phyloP scores from a whole-genome alignment of 2,888 invertebrate species.

The Drosophila pseudotalamancana region DNA sequence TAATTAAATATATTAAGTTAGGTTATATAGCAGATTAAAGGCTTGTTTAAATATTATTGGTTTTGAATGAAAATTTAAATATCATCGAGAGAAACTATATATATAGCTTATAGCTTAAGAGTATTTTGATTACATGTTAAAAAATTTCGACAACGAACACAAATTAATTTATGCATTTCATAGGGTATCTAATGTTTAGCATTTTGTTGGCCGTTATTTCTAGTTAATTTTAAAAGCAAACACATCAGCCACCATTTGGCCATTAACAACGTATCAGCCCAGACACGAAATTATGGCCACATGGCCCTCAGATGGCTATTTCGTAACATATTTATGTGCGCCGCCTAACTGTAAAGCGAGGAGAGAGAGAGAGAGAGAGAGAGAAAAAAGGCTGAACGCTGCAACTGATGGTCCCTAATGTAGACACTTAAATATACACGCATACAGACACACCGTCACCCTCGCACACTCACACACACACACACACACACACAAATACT shows the following conservation, averaged over 20 bases:
- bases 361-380: neutral
- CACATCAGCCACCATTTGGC: constrained; percentile 41
- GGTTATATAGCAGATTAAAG: no score
- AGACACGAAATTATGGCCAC: constrained; percentile 30
- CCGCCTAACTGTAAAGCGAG: constrained; percentile 13
- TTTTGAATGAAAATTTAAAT: no score
- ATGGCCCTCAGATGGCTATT: constrained; percentile 56
- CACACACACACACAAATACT: neutral
- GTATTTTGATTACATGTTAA: no score
- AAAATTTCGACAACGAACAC: no score
- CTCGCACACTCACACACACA: neutral
- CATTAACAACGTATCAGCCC: constrained; percentile 62
- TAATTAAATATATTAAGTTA: no score
- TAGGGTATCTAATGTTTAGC: constrained; percentile 11
- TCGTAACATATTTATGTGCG: constrained; percentile 60
- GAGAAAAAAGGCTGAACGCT: constrained; percentile 46
- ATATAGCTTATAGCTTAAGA: no score
- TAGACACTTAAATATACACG: constrained; percentile 64
- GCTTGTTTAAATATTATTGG: no score
- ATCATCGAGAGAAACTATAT: no score
- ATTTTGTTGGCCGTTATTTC: neutral
- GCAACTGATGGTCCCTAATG: constrained; percentile 69
- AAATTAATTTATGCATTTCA: neutral
- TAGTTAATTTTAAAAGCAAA: constrained; percentile 63
- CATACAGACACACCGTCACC: constrained; percentile 11